A percentile compares a stretch with the other conserved stretches of the same genome.
These are phyloP conservation scores for Hemitrygon akajei DNA, from an alignment of 2,797 vertebrate species.

Conservation along the genomic window DNA sequence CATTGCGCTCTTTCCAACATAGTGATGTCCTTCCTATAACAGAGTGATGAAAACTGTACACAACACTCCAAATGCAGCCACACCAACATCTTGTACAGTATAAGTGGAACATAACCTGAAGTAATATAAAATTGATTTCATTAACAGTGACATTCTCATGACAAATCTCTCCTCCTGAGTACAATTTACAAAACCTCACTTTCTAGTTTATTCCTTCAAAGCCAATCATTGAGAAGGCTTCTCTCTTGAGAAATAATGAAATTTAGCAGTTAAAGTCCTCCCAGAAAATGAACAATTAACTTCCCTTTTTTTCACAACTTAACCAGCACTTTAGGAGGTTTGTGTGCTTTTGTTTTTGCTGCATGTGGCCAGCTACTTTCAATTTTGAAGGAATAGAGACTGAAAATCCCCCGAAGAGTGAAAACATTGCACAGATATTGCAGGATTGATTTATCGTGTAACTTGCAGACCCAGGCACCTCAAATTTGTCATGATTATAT, in stretches of 20 bases:
- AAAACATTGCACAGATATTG: background rate
- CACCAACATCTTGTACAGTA: no score
- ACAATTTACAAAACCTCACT: background rate
- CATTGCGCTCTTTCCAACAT: no score
- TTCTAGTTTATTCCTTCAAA: background rate
- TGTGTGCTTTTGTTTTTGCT: background rate
- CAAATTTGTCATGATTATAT: background rate
- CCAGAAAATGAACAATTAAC: no score
- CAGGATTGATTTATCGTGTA: background rate
- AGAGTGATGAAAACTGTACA: no score
- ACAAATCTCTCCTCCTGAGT: background rate
- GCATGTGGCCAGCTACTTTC: background rate
- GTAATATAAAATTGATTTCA: background rate
- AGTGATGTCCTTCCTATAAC: no score
- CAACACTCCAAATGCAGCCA: no score
- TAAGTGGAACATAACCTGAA: background rate
- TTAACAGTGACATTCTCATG: background rate
- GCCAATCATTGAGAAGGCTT: background rate
- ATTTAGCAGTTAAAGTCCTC: background rate
- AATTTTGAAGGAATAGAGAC: background rate
- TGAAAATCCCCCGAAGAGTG: background rate
- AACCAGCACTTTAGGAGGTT: background rate
- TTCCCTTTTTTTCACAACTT: background rate
- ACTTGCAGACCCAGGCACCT: background rate
- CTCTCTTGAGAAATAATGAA: background rate